Conservation (phyloP, 2,113 vertebrate species). For the Rhea americana region DNA sequence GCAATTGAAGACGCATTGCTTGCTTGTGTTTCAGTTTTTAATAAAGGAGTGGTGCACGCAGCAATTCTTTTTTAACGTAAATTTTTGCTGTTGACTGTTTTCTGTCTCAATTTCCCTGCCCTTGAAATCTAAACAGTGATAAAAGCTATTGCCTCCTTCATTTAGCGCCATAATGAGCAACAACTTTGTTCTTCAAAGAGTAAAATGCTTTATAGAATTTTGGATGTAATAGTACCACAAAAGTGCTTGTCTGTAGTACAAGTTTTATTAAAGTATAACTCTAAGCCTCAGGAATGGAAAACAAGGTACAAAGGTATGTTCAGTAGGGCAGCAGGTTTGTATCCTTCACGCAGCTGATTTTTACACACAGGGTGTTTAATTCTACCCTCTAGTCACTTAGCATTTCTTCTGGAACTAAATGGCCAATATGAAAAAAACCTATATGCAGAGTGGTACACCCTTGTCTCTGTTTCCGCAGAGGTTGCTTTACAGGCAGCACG, state of each 20-base stretch:
- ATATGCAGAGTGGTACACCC: accelerated
- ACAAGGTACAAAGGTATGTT: not conserved
- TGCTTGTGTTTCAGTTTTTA: not conserved
- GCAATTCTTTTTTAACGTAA: not conserved
- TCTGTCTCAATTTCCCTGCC: not conserved
- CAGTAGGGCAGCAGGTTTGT: not conserved
- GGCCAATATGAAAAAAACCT: not conserved
- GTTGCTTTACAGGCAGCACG: not conserved
- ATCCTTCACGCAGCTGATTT: not conserved
- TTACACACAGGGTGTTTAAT: accelerated
- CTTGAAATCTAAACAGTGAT: not conserved
- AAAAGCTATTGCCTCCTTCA: not conserved
- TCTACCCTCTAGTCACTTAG: not conserved
- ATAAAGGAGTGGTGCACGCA: not conserved
- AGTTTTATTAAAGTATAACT: not conserved
- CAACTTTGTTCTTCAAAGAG: not conserved
- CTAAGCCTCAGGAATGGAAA: not conserved
- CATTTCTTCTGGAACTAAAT: not conserved
- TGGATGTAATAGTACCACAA: not conserved
- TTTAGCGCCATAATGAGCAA: not conserved
- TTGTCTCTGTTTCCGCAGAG: not conserved
- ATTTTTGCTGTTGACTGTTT: not conserved
- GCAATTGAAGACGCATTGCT: not conserved
- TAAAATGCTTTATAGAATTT: accelerated
- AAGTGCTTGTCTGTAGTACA: not conserved